Evolutionary conservation across 2,888 invertebrate species (phyloP).

Genomic region (Patella ulyssiponensis): DNA sequence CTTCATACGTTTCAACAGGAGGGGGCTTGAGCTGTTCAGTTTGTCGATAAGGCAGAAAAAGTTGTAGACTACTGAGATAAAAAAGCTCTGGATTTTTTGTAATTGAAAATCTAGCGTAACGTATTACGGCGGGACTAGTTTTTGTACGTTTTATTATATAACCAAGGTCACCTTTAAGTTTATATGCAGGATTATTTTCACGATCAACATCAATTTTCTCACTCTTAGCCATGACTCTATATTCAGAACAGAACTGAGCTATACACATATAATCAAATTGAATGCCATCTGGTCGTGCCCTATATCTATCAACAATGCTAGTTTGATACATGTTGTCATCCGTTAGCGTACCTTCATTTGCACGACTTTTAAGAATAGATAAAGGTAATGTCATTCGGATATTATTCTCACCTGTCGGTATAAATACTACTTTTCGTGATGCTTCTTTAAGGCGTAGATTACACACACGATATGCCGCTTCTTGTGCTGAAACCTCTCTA

Average conservation of each 20-base stretch:
- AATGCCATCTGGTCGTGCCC: background rate
- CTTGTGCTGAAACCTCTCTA: constrained; percentile 36
- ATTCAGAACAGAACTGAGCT: constrained; percentile 21
- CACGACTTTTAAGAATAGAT: background rate
- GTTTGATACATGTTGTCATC: constrained; percentile 17
- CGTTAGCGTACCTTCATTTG: background rate
- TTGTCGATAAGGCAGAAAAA: constrained; percentile 13
- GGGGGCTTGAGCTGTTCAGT: background rate
- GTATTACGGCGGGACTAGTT: background rate
- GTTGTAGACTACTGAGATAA: constrained; percentile 15
- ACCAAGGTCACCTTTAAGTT: constrained; percentile 4
- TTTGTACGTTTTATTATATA: background rate
- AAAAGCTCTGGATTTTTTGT: constrained; percentile 3
- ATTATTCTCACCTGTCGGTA: constrained; percentile 30
- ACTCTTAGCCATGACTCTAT: constrained; percentile 15
- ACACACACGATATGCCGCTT: constrained; percentile 31
- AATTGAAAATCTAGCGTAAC: background rate
- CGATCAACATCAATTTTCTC: background rate
- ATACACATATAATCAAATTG: constrained; percentile 6
- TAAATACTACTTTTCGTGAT: constrained; percentile 28
- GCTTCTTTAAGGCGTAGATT: constrained; percentile 29
- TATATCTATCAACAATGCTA: constrained; percentile 6
- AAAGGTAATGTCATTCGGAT: background rate
- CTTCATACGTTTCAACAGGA: background rate
- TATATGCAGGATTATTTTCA: constrained; percentile 11